Evolutionary conservation across 2,113 vertebrate species (phyloP).

Genomic region (Oreochromis spilurus): DNA sequence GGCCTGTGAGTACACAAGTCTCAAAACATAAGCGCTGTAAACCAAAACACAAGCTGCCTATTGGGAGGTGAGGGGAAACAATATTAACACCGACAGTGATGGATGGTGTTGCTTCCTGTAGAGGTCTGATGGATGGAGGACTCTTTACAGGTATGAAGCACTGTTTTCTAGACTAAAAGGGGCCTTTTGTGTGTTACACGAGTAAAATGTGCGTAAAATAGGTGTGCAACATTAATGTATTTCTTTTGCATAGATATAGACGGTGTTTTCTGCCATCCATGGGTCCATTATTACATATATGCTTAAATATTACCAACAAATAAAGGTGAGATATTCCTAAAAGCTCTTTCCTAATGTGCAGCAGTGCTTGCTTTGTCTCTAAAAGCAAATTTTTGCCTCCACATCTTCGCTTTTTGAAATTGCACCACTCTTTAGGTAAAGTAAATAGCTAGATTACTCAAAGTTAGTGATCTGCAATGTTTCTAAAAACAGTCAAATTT

Average conservation of each 20-base stretch:
- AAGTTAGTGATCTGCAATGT: background rate
- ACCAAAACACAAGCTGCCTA: conserved; percentile 70
- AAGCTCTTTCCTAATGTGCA: background rate
- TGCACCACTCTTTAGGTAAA: background rate
- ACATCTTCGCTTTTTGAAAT: background rate
- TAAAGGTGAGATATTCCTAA: background rate
- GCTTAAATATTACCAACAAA: background rate
- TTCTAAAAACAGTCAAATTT: background rate
- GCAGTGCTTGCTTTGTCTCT: background rate
- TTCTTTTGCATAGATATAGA: background rate
- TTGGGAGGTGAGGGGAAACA: conserved; percentile 65
- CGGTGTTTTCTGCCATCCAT: background rate
- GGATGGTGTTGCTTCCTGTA: conserved; percentile 61
- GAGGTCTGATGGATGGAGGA: conserved; percentile 44
- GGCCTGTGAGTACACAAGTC: conserved; percentile 72
- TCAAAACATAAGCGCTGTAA: conserved; percentile 72
- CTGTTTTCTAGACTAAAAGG: background rate
- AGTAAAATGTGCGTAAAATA: background rate
- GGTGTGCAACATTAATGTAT: background rate
- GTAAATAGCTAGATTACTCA: background rate
- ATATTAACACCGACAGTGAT: conserved; percentile 76
- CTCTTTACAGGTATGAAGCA: conserved; percentile 14
- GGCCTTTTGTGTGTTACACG: background rate
- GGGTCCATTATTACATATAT: background rate
- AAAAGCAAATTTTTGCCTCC: background rate